Conservation (phyloP, 2,888 invertebrate genomes). For the Coecobrya sp. region DNA sequence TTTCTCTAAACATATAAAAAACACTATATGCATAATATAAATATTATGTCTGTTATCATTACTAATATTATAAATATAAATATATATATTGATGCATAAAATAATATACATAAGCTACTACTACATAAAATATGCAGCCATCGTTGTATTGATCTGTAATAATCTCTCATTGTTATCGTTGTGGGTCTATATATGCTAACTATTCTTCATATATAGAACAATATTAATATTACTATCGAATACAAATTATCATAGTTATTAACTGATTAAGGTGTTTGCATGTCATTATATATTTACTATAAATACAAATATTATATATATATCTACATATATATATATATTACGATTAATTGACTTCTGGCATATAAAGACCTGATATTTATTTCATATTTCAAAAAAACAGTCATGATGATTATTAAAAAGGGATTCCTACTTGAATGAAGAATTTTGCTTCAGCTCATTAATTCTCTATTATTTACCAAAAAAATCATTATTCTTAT, state of each 20-base stretch:
- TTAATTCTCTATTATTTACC: constrained; percentile 17
- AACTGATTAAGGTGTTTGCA: constrained; percentile 82
- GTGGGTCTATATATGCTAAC: constrained; percentile 78
- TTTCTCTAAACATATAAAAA: constrained; percentile 51
- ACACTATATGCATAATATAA: constrained; percentile 43
- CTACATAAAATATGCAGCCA: constrained; percentile 21
- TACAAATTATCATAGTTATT: constrained; percentile 70
- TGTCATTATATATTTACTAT: constrained; percentile 75
- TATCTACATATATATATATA: constrained; percentile 58
- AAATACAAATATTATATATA: constrained; percentile 61
- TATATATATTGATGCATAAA: constrained; percentile 70
- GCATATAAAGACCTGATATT: constrained; percentile 83
- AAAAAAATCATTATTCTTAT: not conserved
- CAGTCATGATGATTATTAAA: constrained; percentile 73
- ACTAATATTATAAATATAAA: constrained; percentile 66
- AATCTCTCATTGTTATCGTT: constrained; percentile 81
- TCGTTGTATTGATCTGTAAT: constrained; percentile 69
- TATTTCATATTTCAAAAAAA: constrained; percentile 80
- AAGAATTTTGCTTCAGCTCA: constrained; percentile 28
- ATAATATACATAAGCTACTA: constrained; percentile 50
- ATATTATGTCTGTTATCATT: constrained; percentile 69
- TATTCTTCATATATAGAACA: constrained; percentile 67
- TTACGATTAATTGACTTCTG: constrained; percentile 80
- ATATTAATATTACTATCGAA: constrained; percentile 59
- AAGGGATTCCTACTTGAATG: constrained; percentile 78